These are phyloP conservation scores for Proctacanthus coquilletti DNA, from an alignment of 1,140 invertebrate species.

Conservation along the genomic window DNA sequence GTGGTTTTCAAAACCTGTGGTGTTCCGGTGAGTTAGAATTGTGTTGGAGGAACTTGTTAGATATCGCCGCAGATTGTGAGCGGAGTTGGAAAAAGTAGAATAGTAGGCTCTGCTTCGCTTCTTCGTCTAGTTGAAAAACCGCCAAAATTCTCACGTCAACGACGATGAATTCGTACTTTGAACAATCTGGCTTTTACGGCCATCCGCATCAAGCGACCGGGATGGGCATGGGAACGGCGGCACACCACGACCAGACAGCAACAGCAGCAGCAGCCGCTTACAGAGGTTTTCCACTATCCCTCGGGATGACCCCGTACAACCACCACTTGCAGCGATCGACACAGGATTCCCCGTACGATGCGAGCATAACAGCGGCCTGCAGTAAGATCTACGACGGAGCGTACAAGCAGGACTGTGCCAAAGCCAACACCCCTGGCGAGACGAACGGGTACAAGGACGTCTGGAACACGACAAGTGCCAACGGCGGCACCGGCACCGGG, in stretches of 20 bases:
- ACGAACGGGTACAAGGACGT: conserved; percentile 41
- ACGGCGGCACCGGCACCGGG: conserved; percentile 20
- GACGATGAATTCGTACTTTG: conserved; percentile 90
- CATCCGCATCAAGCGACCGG: conserved; percentile 60
- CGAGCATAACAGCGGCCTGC: conserved; percentile 69
- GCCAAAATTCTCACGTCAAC: conserved; percentile 28
- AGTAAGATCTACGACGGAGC: conserved; percentile 38
- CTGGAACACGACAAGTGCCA: conserved; percentile 50
- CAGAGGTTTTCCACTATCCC: conserved; percentile 62
- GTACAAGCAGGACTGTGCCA: conserved; percentile 31
- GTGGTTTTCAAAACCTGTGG: too few species aligned
- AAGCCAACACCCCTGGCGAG: conserved; percentile 44
- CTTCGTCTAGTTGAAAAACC: conserved; percentile 13
- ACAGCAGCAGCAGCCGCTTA: conserved; percentile 54
- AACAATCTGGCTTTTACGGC: conserved; percentile 85
- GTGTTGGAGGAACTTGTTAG: not conserved
- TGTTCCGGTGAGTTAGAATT: too few species aligned
- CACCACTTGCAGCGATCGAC: conserved; percentile 65
- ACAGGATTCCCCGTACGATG: conserved; percentile 77
- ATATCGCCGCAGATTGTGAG: not conserved
- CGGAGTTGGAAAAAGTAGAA: too few species aligned
- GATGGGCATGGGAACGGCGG: conserved; percentile 39
- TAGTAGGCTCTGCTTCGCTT: too few species aligned
- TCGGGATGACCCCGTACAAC: conserved; percentile 72
- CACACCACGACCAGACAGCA: conserved; percentile 46